These are phyloP conservation scores for Netelia melanura DNA, from an alignment of 2,888 invertebrate species.

Conservation along the genomic window DNA sequence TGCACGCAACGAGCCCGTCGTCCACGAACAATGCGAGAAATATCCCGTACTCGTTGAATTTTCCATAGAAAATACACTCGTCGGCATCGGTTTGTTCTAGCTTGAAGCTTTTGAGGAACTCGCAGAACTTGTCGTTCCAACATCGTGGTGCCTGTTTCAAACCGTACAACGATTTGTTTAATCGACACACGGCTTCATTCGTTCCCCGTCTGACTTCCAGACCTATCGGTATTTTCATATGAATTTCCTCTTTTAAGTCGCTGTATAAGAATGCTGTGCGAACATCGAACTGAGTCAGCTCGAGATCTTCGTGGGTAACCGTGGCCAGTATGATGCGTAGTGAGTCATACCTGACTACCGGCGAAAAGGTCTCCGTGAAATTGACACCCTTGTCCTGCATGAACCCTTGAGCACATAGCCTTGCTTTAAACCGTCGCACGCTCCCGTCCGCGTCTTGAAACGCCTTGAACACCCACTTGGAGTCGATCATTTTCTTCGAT, in stretches of 20 bases:
- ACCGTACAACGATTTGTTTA: slow-evolving; percentile 74
- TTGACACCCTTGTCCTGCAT: slow-evolving; percentile 17
- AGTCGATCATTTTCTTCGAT: neutral
- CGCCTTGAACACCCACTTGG: slow-evolving; percentile 33
- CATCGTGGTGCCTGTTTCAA: slow-evolving; percentile 74
- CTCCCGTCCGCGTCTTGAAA: neutral
- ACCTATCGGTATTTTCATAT: slow-evolving; percentile 48
- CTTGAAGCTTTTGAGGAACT: slow-evolving; percentile 49
- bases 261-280: slow-evolving; percentile 49
- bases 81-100: slow-evolving; percentile 65
- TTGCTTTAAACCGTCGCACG: slow-evolving; percentile 11
- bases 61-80: slow-evolving; percentile 68
- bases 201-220: neutral
- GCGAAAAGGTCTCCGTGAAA: slow-evolving; percentile 37
- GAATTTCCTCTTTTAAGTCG: slow-evolving; percentile 42
- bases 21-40: slow-evolving; percentile 21
- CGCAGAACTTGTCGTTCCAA: slow-evolving; percentile 70
- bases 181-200: slow-evolving; percentile 46
- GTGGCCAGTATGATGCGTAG: slow-evolving; percentile 15
- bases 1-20: slow-evolving; percentile 32
- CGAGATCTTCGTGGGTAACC: slow-evolving; percentile 16
- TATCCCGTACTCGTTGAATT: neutral
- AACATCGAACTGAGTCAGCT: slow-evolving; percentile 58
- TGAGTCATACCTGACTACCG: slow-evolving; percentile 40
- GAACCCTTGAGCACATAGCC: slow-evolving; percentile 27